phyloP scores from a whole-genome alignment of 2,113 vertebrate genomes.

The Semnopithecus entellus region DNA sequence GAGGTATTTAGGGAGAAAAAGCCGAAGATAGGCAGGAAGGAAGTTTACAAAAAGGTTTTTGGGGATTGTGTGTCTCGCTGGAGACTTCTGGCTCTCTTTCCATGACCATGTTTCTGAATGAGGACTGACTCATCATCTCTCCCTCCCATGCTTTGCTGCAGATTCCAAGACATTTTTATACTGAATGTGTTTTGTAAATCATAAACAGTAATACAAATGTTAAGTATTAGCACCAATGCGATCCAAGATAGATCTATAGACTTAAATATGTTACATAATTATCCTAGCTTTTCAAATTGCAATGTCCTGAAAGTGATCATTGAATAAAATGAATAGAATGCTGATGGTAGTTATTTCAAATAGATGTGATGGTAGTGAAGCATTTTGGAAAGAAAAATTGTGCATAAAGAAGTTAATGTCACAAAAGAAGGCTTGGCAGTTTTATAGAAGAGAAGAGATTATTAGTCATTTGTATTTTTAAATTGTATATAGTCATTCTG shows the following conservation, averaged over 20 bases:
- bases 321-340: slow-evolving; percentile 38
- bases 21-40: background rate
- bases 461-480: slow-evolving; percentile 49
- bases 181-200: background rate
- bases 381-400: slow-evolving; percentile 39
- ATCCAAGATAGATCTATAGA: background rate
- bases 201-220: background rate
- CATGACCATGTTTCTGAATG: background rate
- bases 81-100: background rate
- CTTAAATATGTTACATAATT: background rate
- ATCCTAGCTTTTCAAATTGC: background rate
- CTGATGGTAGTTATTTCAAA: slow-evolving; percentile 24
- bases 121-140: background rate
- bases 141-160: background rate
- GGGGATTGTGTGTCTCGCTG: background rate
- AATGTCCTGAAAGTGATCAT: slow-evolving; percentile 5
- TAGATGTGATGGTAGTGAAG: background rate
- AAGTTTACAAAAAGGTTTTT: background rate
- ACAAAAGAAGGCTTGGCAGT: slow-evolving; percentile 42
- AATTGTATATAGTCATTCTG: background rate
- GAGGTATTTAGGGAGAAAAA: background rate
- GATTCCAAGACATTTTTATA: background rate
- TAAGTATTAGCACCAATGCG: background rate
- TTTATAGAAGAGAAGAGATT: slow-evolving; percentile 14
- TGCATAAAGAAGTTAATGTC: background rate